Base-by-base conservation (phyloP, 1,140 invertebrate genomes). In the Mizuhopecten yessoensis region DNA sequence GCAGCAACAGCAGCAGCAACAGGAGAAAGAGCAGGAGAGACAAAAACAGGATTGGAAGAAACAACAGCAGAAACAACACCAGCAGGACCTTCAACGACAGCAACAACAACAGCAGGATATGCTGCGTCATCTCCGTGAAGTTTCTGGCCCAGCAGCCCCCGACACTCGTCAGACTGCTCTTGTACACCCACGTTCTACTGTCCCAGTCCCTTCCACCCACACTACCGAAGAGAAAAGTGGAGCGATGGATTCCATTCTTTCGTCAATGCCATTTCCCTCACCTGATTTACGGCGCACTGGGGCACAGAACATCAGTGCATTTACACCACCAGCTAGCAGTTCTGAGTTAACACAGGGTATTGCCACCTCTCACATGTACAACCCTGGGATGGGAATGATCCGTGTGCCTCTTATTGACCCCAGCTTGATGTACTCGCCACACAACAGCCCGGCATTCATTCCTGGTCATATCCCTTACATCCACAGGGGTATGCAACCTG, bases 301-400 rank as follows among this genome's bases (percentile, higher is more conserved):
- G 33, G 87, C 93, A 34, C 92, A 92, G 49, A 90, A 91, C 17
- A 90, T 75, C 29, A 92, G 94, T 89, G 93, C 92, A 34, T 94
- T 94, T 75, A 92, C 92, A 39, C 91, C 92, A 10, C 92, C 94
- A 34, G 86, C 91, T 17, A 88, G 90, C n/a, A 89, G 90, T 33
- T 57, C 92, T 42, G 89, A 87, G 33, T 34, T 90, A n/a, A 87
- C 90, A 34, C 90, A 39, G 33, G 90, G 90, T 88, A 90, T 75
- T 75, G 57, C 57, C 57, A 75, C 57, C 23, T 75, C 57, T 29
- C 94, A 94, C 29, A 88, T 94, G 86, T 94, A 95, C 45, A 90
- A 87, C 23, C 90, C 91, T 13, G 94, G 29, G 34, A 93, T 17
- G 91, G 92, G 86, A 88, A 92, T 36, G 91, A 93, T 34, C 90